These are phyloP conservation scores for Xiphophorus maculatus DNA, from an alignment of 2,113 vertebrate genomes.

Conservation along the genomic window DNA sequence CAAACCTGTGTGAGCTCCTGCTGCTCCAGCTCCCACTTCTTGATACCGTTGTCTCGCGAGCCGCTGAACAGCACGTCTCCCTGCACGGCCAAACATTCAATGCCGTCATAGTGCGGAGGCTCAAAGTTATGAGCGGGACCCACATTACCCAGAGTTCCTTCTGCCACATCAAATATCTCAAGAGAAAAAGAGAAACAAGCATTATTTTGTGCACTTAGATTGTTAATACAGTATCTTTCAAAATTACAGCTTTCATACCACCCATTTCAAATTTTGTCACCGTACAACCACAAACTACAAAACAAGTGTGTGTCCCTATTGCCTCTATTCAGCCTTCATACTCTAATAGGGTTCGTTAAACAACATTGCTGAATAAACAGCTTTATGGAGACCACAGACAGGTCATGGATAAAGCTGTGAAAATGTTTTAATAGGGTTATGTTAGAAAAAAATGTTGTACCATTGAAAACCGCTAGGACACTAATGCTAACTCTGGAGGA, in stretches of 20 bases:
- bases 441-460: too few species aligned
- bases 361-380: neutral
- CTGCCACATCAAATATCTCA: conserved; percentile 91
- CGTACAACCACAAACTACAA: neutral
- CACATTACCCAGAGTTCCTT: conserved; percentile 86
- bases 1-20: conserved; percentile 93
- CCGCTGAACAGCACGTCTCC: conserved; percentile 92
- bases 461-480: too few species aligned
- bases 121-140: conserved; percentile 96
- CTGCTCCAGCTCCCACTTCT: conserved; percentile 96
- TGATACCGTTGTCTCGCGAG: conserved; percentile 95
- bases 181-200: neutral
- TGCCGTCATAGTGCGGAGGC: conserved; percentile 96
- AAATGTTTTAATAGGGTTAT: too few species aligned
- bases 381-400: too few species aligned
- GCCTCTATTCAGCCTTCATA: too few species aligned
- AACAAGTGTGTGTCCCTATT: neutral
- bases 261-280: neutral
- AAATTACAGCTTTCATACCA: neutral
- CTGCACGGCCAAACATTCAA: conserved; percentile 93
- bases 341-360: neutral
- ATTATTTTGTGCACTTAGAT: neutral
- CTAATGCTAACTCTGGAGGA: too few species aligned
- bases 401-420: too few species aligned
- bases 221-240: neutral